A percentile compares a stretch with the other conserved stretches of the same genome.
Conservation (phyloP, 2,888 invertebrate genomes). For the Drosophila borborema region DNA sequence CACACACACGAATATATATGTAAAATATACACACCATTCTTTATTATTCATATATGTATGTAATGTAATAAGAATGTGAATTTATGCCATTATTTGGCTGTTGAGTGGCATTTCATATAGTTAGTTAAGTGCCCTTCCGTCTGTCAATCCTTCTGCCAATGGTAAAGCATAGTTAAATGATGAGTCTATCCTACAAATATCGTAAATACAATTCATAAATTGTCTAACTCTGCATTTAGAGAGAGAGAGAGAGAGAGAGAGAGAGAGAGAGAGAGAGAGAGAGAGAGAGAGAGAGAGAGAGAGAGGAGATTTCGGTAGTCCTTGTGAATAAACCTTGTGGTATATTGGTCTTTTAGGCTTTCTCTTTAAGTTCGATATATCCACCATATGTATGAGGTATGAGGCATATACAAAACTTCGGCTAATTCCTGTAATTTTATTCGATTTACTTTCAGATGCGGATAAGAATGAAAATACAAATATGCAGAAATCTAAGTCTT, state of each 20-base stretch:
- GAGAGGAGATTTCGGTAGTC: no score
- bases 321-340: no score
- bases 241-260: not conserved
- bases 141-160: not conserved
- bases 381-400: not conserved
- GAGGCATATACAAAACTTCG: not conserved
- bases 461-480: constrained; percentile 76
- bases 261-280: not conserved
- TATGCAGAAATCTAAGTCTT: constrained; percentile 96
- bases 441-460: constrained; percentile 28
- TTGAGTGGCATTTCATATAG: not conserved
- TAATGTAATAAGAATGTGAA: not conserved
- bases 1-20: not conserved
- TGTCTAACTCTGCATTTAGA: not conserved
- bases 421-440: not conserved
- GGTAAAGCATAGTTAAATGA: no score
- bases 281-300: no score
- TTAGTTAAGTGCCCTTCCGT: not conserved
- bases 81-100: not conserved
- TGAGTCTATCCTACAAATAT: not conserved
- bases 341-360: not conserved
- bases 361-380: not conserved
- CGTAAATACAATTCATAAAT: not conserved
- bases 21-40: not conserved
- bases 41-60: not conserved